phyloP scores from a whole-genome alignment of 2,888 invertebrate genomes.

The Charanyca ferruginea region DNA sequence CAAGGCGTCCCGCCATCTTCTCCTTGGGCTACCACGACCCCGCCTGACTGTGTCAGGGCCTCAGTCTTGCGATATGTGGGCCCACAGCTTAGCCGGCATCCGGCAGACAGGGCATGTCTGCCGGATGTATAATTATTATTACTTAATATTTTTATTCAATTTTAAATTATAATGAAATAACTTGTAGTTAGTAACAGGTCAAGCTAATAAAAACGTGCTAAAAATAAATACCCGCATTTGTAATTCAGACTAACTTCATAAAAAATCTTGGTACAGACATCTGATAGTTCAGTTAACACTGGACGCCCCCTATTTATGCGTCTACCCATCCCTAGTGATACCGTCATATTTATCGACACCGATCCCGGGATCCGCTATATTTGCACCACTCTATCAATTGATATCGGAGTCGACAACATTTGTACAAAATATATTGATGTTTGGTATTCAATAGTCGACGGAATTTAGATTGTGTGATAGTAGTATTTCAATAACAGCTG shows the following conservation, averaged over 20 bases:
- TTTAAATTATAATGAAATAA: too few species aligned
- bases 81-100: too few species aligned
- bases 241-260: not conserved
- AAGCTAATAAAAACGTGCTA: too few species aligned
- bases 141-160: too few species aligned
- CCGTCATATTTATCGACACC: slow-evolving; percentile 50
- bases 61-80: too few species aligned
- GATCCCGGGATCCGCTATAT: slow-evolving; percentile 32
- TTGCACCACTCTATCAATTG: slow-evolving; percentile 42
- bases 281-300: slow-evolving; percentile 35
- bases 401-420: slow-evolving; percentile 46
- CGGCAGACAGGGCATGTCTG: too few species aligned
- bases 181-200: too few species aligned
- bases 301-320: slow-evolving; percentile 31
- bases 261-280: slow-evolving; percentile 3
- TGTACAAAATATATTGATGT: slow-evolving; percentile 28
- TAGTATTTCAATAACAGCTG: slow-evolving; percentile 5
- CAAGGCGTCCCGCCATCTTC: too few species aligned
- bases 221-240: not conserved
- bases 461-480: not conserved
- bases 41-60: too few species aligned
- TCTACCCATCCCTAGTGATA: slow-evolving; percentile 35
- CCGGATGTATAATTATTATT: too few species aligned
- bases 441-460: slow-evolving; percentile 17
- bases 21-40: too few species aligned